Evolutionary conservation across 2,797 vertebrate species (phyloP).

Genomic region (Botia almorhae): DNA sequence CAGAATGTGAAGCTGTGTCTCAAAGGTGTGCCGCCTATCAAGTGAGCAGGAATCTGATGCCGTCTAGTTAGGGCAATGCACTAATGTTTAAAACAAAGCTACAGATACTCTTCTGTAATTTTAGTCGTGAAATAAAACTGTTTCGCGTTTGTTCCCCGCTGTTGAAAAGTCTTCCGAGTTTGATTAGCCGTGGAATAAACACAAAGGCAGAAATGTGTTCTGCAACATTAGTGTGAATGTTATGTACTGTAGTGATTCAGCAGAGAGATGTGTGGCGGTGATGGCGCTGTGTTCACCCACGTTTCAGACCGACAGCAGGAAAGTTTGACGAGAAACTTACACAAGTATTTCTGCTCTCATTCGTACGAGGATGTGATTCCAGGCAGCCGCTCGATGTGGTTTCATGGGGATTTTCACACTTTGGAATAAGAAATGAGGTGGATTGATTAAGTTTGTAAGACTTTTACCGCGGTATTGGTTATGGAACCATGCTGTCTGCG

Average conservation of each 20-base stretch:
- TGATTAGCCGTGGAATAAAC: background rate
- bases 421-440: slow-evolving; percentile 57
- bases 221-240: background rate
- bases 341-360: slow-evolving; percentile 59
- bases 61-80: background rate
- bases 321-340: slow-evolving; percentile 71
- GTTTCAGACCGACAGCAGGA: slow-evolving; percentile 53
- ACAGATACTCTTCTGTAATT: no score
- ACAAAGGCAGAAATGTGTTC: background rate
- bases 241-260: background rate
- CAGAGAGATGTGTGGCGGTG: slow-evolving; percentile 57
- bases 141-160: background rate
- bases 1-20: no score
- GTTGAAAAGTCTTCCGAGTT: background rate
- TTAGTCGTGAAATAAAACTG: background rate
- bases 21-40: no score
- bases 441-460: slow-evolving; percentile 61
- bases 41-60: no score
- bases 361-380: slow-evolving; percentile 47
- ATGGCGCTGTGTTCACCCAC: slow-evolving; percentile 82
- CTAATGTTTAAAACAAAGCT: slow-evolving; percentile 25
- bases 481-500: slow-evolving; percentile 46
- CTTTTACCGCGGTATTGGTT: slow-evolving; percentile 66
- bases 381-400: slow-evolving; percentile 49
- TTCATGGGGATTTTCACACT: slow-evolving; percentile 44